Evolutionary conservation across 2,888 invertebrate genomes (phyloP).

Genomic region (Cybosia mesomella): DNA sequence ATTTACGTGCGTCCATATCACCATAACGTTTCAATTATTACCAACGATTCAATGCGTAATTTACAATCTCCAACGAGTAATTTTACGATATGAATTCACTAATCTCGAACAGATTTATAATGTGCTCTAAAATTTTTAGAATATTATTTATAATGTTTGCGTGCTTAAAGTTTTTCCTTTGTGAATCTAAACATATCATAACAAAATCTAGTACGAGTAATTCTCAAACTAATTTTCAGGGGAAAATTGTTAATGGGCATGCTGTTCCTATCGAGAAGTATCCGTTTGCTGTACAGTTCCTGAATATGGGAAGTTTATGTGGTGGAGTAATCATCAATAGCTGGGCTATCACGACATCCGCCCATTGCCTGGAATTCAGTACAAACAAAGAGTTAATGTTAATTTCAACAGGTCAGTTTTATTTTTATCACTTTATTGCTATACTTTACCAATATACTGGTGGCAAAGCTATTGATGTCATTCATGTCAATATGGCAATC

Average conservation of each 20-base stretch:
- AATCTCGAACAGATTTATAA: neutral
- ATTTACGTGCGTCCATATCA: neutral
- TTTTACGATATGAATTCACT: neutral
- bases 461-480: too few species aligned
- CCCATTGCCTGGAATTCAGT: constrained; percentile 71
- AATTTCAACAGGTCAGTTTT: constrained; percentile 65
- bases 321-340: constrained; percentile 70
- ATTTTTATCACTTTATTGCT: neutral
- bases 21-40: constrained; percentile 5
- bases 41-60: neutral
- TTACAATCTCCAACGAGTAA: neutral
- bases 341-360: constrained; percentile 70
- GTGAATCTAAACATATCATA: neutral
- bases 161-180: neutral
- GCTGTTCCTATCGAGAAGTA: constrained; percentile 55
- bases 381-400: constrained; percentile 60
- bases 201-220: neutral
- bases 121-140: neutral
- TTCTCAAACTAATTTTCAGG: constrained; percentile 14
- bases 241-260: constrained; percentile 67
- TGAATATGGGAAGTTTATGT: constrained; percentile 67
- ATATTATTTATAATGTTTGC: constrained; percentile 3
- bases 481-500: too few species aligned
- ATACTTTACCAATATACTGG: neutral
- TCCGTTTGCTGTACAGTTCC: constrained; percentile 67